phyloP scores from a whole-genome alignment of 2,888 invertebrate genomes.

The Agrochola macilenta region DNA sequence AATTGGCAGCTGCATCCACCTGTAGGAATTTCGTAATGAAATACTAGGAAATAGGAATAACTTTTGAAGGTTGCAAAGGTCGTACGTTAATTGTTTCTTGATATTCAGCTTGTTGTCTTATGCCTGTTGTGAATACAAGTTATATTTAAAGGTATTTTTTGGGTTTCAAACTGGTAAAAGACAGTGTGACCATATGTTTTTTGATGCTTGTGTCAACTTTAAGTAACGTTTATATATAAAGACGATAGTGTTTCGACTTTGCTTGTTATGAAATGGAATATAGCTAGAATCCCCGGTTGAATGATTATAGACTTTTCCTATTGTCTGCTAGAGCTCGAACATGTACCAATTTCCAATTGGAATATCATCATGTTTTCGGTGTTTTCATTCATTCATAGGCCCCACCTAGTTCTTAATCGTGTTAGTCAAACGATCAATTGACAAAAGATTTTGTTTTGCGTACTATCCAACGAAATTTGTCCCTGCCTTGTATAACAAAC shows the following conservation, averaged over 20 bases:
- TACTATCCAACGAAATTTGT: neutral
- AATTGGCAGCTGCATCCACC: slow-evolving; percentile 23
- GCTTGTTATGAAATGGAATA: neutral
- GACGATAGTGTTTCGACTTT: neutral
- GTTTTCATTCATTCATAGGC: neutral
- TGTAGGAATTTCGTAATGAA: neutral
- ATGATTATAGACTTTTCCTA: neutral
- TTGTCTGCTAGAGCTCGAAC: neutral
- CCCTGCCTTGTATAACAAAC: neutral
- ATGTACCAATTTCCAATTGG: neutral
- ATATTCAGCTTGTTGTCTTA: neutral
- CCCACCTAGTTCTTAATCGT: neutral
- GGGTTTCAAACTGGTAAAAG: neutral
- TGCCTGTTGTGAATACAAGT: neutral
- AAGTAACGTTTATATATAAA: neutral
- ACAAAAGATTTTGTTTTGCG: neutral
- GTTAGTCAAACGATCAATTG: neutral
- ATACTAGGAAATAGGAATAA: neutral
- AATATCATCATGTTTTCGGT: neutral
- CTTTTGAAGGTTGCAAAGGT: neutral
- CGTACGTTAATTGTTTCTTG: neutral
- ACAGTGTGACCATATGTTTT: neutral
- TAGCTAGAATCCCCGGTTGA: neutral
- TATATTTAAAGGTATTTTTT: neutral
- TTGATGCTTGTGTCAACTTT: neutral